Base-by-base conservation (phyloP, 2,113 vertebrate species). In the Salvelinus fontinalis region DNA sequence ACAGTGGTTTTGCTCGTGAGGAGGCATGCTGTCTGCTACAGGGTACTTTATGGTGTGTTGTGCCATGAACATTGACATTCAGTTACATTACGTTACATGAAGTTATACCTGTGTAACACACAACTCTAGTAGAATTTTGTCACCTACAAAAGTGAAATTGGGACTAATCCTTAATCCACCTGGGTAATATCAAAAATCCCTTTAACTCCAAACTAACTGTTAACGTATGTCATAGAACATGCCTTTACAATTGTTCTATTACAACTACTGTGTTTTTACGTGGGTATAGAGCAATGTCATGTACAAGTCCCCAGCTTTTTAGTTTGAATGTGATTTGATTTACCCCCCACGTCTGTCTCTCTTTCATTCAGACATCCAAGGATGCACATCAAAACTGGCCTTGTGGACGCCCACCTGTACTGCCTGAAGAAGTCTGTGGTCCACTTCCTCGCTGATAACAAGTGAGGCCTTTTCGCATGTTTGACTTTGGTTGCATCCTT, bases 371-470 rank as follows among this genome's bases (percentile, higher is more conserved):
- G 97, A 88, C 93, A 98, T 88, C 96, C 97, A 70, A 95, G 96
- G 84, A 96, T 99, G 91, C 95, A 93, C 85, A 97, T 99, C 89
- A 97, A 95, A 87, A 98, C 97, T 12, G 96, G 95, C 29, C 95
- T 99, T 0, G 92, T 96, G 88, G 98, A 99, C 26, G 98, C 97
- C 80, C 98, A 99, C 86, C 97, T 99, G 74, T 99, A 99, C 91
- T 99, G 98, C 85, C 89, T 99, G 90, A 98, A 97, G 92, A 99
- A 96, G 91, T 96, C 95, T 0, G 95, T 99, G 71, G 91, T 99
- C 76, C 97, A 99, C 85, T 99, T 98, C 85, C 93, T 99, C 48
- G 90, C 92, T 65, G 94, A 96, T 84, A 97, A 98, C 92, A 95
- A 94, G 98, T 99, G 93, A 94, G 95, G 89, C 5, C n/a, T 24